Conservation (phyloP, 2,113 vertebrate species). For the Drymodes brunneopygia region DNA sequence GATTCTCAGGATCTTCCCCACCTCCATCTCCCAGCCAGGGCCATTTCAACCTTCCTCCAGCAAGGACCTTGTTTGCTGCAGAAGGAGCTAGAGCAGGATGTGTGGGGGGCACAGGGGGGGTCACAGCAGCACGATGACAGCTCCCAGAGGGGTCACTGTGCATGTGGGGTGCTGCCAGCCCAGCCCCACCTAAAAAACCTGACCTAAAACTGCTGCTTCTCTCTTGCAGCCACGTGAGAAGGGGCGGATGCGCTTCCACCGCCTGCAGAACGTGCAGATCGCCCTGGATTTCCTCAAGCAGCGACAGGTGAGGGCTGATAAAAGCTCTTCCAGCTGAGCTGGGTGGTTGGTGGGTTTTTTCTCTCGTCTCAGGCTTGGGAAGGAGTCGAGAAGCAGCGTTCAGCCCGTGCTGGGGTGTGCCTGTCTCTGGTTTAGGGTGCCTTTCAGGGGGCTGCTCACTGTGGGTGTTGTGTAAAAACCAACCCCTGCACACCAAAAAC, state of each 20-base stretch:
- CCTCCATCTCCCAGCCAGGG: fast-evolving
- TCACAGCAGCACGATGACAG: not conserved
- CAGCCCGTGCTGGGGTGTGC: not conserved
- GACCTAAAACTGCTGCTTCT: not conserved
- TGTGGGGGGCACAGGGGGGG: not conserved
- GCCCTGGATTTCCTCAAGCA: constrained; percentile 83
- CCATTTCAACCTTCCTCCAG: not conserved
- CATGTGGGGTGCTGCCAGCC: not conserved
- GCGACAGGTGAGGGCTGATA: constrained; percentile 69
- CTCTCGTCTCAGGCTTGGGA: not conserved
- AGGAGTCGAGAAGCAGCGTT: fast-evolving
- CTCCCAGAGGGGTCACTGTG: not conserved
- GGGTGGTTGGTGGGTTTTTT: not conserved
- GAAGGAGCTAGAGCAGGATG: not conserved
- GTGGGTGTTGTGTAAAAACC: not conserved
- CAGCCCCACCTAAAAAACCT: fast-evolving
- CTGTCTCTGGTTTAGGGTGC: fast-evolving
- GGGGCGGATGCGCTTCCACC: constrained; percentile 82
- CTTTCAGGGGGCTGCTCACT: not conserved
- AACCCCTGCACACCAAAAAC: not conserved
- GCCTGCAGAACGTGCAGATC: constrained; percentile 83
- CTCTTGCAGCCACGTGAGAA: constrained; percentile 79
- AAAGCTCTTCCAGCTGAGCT: not conserved
- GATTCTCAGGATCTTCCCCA: not conserved
- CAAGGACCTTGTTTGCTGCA: not conserved